Evolutionary conservation across 2,113 vertebrate genomes (phyloP).

Genomic region (Picathartes gymnocephalus): DNA sequence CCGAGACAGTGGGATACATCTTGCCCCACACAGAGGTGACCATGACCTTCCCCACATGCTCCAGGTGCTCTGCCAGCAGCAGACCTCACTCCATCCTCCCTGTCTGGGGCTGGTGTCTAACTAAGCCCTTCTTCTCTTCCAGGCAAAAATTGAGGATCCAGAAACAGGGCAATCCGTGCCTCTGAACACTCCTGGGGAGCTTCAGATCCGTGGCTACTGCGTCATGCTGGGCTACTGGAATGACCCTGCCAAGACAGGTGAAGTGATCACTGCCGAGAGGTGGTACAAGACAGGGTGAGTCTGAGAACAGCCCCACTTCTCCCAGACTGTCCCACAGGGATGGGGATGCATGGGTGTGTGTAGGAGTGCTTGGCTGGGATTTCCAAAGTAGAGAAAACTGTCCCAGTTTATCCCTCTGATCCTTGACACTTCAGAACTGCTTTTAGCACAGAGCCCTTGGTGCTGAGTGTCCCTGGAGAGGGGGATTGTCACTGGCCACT

Average conservation of each 20-base stretch:
- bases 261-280: conserved; percentile 72
- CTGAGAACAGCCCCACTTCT: not conserved
- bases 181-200: conserved; percentile 80
- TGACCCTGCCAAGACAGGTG: conserved; percentile 76
- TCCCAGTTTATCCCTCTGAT: not conserved
- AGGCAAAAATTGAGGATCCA: conserved; percentile 86
- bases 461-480: not conserved
- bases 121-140: not conserved
- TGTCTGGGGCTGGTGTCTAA: not conserved
- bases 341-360: not conserved
- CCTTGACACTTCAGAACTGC: not conserved
- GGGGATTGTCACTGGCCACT: not conserved
- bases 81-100: not conserved
- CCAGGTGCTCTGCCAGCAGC: not conserved
- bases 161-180: conserved; percentile 65
- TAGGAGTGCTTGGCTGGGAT: not conserved
- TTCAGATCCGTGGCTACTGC: conserved; percentile 86
- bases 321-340: not conserved
- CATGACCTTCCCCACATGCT: not conserved
- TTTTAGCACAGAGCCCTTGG: not conserved
- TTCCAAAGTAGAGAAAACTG: not conserved
- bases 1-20: conserved; percentile 79
- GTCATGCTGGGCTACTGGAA: conserved; percentile 94
- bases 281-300: conserved; percentile 98
- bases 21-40: conserved; percentile 86